Base-by-base conservation (phyloP, 2,888 invertebrate species). In the Lamproptera curius region DNA sequence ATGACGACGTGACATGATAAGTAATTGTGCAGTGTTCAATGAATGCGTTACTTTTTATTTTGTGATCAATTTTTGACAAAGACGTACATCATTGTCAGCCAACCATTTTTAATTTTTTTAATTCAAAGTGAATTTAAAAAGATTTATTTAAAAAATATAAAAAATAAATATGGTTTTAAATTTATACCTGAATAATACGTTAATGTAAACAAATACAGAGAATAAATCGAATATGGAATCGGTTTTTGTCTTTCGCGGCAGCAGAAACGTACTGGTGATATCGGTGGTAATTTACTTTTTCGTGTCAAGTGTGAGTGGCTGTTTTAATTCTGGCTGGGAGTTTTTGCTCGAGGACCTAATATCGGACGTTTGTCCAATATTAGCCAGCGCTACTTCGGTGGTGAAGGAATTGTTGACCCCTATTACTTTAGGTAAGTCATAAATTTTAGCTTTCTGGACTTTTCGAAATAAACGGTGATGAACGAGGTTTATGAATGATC, bases 1-100 rank as follows among this genome's bases (percentile, higher is more conserved):
- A 47, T 39, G 44, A 51, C 53, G 52, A 82, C 81, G 83, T 82
- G 82, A 72, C 63, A 53, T 57, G 73, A 76, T 79, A 66, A 73
- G 59, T 65, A 60, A 51, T 53, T 53, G 46, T 51, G 51, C 50
- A 55, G 50, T 36, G 51, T 31, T 45, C 34, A 14, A 17, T 33
- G 45, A 49, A 51, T 6, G 4, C 4, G 54, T 16, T 42, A 40
- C 49, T 55, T 42, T 34, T 17, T 43, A 47, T 55, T 54, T 44
- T 46, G 52, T 50, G 39, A 46, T 50, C 46, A 42, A 50, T 41
- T 46, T 46, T 36, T 46, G 48, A 28, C 35, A 39, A 35, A 46
- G 35, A 20, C 41, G 33, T 36, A 46, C 39, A 20, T 23, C 13
- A 43, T 42, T 51, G 47, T 45, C 46, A 16, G 28, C n/a, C n/a